Conservation (phyloP, 2,888 invertebrate species). For the Sipunculus nudus region DNA sequence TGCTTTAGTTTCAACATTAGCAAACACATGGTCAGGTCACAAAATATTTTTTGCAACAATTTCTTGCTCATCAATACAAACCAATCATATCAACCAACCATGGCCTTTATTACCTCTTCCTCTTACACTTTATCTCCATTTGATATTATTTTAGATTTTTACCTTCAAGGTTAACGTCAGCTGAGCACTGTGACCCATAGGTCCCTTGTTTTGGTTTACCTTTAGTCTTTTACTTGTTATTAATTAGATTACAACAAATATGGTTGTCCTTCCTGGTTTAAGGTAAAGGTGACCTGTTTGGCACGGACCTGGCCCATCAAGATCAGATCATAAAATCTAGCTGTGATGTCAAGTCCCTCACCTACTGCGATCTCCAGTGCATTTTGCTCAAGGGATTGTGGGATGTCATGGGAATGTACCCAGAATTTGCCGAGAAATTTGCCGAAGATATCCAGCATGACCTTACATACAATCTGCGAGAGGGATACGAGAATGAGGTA, state of each 20-base stretch:
- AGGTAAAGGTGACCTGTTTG: slow-evolving; percentile 96
- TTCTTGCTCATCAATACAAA: no score
- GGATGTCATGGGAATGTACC: slow-evolving; percentile 88
- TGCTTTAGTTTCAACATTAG: no score
- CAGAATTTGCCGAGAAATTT: slow-evolving; percentile 94
- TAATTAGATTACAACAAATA: neutral
- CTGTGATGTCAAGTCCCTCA: slow-evolving; percentile 93
- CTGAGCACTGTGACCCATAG: no score
- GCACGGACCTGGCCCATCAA: slow-evolving; percentile 69
- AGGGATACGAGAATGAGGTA: slow-evolving; percentile 90
- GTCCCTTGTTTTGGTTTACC: no score
- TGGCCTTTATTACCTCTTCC: no score
- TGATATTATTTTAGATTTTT: no score
- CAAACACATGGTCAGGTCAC: no score
- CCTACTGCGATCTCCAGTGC: slow-evolving; percentile 95
- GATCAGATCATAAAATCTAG: slow-evolving; percentile 88
- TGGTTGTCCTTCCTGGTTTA: no score
- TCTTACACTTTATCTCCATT: no score
- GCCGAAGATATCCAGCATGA: slow-evolving; percentile 94
- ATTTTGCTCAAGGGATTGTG: slow-evolving; percentile 83
- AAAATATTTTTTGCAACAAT: no score
- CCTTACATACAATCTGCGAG: slow-evolving; percentile 90
- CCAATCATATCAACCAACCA: no score
- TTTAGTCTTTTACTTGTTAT: neutral
- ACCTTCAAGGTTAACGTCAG: no score